A percentile compares a stretch with the other conserved stretches of the same genome.
Conservation (phyloP, 2,113 vertebrate genomes). For the Capricornis sumatraensis region DNA sequence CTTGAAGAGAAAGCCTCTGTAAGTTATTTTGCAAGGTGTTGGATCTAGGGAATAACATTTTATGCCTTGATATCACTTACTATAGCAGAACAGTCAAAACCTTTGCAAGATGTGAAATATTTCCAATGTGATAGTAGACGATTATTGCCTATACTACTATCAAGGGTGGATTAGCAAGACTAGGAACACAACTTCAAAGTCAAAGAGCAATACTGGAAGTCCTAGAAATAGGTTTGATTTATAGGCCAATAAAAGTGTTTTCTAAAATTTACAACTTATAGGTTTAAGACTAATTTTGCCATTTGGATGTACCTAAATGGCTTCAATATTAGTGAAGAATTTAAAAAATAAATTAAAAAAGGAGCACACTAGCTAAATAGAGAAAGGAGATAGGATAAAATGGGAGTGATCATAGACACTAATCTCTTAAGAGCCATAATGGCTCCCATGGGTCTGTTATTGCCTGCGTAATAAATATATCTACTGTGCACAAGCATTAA, state of each 20-base stretch:
- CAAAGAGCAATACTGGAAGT: slow-evolving; percentile 10
- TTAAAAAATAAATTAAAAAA: neutral
- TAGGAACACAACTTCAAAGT: neutral
- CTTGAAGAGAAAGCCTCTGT: slow-evolving; percentile 69
- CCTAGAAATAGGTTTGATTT: neutral
- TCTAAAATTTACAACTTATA: neutral
- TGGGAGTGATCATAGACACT: slow-evolving; percentile 17
- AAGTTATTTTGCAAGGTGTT: slow-evolving; percentile 47
- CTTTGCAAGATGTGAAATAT: slow-evolving; percentile 50
- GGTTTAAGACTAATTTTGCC: neutral
- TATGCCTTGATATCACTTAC: slow-evolving; percentile 32
- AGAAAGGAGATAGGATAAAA: slow-evolving; percentile 28
- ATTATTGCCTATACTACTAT: slow-evolving; percentile 42
- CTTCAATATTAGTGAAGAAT: neutral
- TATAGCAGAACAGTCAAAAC: slow-evolving; percentile 20
- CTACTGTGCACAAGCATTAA: slow-evolving; percentile 43
- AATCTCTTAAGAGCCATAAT: slow-evolving; percentile 64
- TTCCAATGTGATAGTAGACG: slow-evolving; percentile 4
- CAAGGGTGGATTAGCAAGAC: slow-evolving; percentile 16
- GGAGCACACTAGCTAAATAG: neutral
- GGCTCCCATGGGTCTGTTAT: slow-evolving; percentile 50
- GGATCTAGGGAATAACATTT: slow-evolving; percentile 61
- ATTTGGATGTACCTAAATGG: neutral
- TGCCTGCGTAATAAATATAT: slow-evolving; percentile 54
- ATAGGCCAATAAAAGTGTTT: neutral